These are phyloP conservation scores for Trichacis sp. DNA, from an alignment of 2,888 invertebrate species.

Conservation along the genomic window DNA sequence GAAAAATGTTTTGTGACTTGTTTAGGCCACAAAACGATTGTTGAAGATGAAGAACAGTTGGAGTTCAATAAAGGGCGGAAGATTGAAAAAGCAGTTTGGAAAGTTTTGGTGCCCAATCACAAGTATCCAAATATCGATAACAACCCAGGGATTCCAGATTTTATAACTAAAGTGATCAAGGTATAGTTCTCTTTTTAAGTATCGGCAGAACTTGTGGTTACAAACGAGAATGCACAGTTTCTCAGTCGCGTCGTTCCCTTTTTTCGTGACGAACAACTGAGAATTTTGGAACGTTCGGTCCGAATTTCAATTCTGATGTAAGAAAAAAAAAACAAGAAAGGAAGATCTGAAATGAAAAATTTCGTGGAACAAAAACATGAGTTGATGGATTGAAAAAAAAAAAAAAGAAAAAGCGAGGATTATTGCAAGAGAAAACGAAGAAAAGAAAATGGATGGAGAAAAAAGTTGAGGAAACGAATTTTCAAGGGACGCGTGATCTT, in stretches of 20 bases:
- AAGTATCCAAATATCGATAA: conserved; percentile 57
- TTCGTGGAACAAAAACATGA: no score
- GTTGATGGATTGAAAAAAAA: no score
- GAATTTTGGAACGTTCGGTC: no score
- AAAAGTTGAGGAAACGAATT: no score
- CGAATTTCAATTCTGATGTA: no score
- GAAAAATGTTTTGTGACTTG: conserved; percentile 1
- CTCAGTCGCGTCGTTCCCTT: not conserved
- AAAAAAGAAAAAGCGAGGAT: no score
- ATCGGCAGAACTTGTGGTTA: conserved; percentile 29
- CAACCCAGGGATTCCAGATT: conserved; percentile 57
- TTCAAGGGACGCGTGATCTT: no score
- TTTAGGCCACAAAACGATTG: conserved; percentile 62
- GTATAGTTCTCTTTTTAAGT: conserved; percentile 51
- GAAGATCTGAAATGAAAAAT: no score
- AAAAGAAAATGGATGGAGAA: no score
- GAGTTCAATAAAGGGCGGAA: conserved; percentile 45
- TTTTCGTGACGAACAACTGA: conserved; percentile 32
- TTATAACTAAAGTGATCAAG: conserved; percentile 64
- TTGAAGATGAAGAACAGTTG: conserved; percentile 46
- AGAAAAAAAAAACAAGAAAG: not conserved
- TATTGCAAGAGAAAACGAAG: no score
- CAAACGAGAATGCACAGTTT: conserved; percentile 19
- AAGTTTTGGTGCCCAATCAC: conserved; percentile 55
- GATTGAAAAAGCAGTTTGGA: conserved; percentile 53